Conservation (phyloP, 2,113 vertebrate genomes). For the Burhinus oedicnemus region DNA sequence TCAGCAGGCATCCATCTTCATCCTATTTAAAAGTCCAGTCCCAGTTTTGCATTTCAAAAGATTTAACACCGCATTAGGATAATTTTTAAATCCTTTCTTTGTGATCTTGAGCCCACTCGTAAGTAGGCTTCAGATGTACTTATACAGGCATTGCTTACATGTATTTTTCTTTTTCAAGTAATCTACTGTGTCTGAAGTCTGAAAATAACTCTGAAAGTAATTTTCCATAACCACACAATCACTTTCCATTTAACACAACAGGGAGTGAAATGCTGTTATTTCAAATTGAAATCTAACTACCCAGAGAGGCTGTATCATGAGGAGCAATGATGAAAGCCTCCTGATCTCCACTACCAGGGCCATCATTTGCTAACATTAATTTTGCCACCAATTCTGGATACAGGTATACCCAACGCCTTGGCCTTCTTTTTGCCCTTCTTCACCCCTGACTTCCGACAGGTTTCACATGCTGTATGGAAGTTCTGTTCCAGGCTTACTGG, state of each 20-base stretch:
- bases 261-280: neutral
- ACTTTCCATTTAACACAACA: neutral
- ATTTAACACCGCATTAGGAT: neutral
- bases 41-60: neutral
- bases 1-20: neutral
- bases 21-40: neutral
- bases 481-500: neutral
- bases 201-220: neutral
- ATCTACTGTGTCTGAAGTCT: neutral
- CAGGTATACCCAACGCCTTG: neutral
- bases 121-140: neutral
- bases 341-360: accelerated
- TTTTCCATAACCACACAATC: neutral
- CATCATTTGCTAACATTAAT: neutral
- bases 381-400: neutral
- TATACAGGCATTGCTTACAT: neutral
- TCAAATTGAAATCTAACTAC: neutral
- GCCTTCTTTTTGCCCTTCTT: neutral
- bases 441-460: accelerated
- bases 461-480: neutral
- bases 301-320: neutral
- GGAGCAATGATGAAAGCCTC: neutral
- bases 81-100: neutral
- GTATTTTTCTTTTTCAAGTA: neutral
- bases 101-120: neutral